A percentile compares a stretch with the other conserved stretches of the same genome.
Evolutionary conservation across 2,888 invertebrate genomes (phyloP).

Genomic region (Sycophila texana): DNA sequence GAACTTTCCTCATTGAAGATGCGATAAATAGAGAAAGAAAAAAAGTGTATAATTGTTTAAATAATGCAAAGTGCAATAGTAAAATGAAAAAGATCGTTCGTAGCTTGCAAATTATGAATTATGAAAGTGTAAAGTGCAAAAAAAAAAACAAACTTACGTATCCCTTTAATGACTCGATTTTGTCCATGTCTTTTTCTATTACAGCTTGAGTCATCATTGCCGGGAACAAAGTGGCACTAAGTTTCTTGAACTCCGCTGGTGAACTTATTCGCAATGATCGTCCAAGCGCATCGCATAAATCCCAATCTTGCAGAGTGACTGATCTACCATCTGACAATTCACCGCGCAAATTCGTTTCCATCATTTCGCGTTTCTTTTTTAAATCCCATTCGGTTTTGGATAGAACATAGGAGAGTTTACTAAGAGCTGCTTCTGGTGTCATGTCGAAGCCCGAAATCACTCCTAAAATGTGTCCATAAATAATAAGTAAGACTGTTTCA

Average conservation of each 20-base stretch:
- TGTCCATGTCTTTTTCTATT: constrained; percentile 76
- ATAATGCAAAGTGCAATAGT: background rate
- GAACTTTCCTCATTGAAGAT: background rate
- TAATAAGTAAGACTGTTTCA: background rate
- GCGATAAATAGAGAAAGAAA: too few species aligned
- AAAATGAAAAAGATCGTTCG: background rate
- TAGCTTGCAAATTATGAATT: background rate
- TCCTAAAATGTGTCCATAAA: constrained; percentile 76
- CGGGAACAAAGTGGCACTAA: constrained; percentile 82
- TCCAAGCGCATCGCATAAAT: constrained; percentile 80
- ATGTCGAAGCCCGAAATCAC: constrained; percentile 90
- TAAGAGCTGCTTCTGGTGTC: constrained; percentile 95
- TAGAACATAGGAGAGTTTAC: constrained; percentile 93
- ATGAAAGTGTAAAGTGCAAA: too few species aligned
- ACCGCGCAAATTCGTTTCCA: constrained; percentile 87
- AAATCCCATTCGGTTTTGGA: constrained; percentile 84
- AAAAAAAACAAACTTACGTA: constrained; percentile 67
- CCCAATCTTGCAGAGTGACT: constrained; percentile 73
- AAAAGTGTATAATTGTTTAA: background rate
- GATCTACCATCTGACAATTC: constrained; percentile 81
- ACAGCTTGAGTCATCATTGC: constrained; percentile 83
- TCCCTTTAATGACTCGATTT: constrained; percentile 75
- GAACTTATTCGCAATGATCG: constrained; percentile 78
- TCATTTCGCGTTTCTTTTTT: constrained; percentile 84
- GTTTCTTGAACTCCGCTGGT: constrained; percentile 77